Base-by-base conservation (phyloP, 1,140 invertebrate genomes). In the Neodiprion fabricii region DNA sequence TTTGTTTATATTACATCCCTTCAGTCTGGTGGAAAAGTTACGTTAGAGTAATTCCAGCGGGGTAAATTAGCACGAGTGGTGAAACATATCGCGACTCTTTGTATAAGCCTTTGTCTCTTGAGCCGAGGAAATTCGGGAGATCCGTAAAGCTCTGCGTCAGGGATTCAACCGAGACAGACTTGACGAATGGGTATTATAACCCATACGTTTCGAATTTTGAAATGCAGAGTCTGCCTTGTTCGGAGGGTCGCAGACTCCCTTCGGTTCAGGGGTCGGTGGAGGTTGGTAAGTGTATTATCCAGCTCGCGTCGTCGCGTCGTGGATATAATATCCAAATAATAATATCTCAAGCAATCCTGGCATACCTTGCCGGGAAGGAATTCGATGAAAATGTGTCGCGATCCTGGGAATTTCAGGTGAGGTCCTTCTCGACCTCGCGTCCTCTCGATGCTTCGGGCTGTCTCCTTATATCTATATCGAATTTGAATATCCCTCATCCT, bases 371-470 rank as follows among this genome's bases (percentile, higher is more conserved):
- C 67, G 68, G 78, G 72, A 79, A 87, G 85, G 84, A 86, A 87
- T 87, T 79, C 81, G 78, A 82, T 82, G 82, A 83, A 85, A 87
- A 83, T 85, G 80, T 82, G 83, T 81, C 80, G 77, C 73, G 77
- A 79, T 81, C 75, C 78, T 83, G 79, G 84, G 82, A 81, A 85
- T 84, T 81, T 79, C 80, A 80, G 79, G 82, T 81, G 83, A 85
- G 80, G 75, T 82, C 70, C 78, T 49, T 14, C 48, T 40, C 11
- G 80, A 79, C 80, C 77, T 77, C 79, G 76, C 75, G 78, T 73
- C 77, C 73, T 61, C 53, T 53, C 53, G 72, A 67, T 75, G 40
- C 23, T 21, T 47, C 40, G 17, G 61, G 17, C 17, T 7, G 12
- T 65, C 17, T 23, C 7, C 40, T 69, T 69, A 69, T 69, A 69